Evolutionary conservation across 2,888 invertebrate species (phyloP).

Genomic region (Ernsta delagoae): DNA sequence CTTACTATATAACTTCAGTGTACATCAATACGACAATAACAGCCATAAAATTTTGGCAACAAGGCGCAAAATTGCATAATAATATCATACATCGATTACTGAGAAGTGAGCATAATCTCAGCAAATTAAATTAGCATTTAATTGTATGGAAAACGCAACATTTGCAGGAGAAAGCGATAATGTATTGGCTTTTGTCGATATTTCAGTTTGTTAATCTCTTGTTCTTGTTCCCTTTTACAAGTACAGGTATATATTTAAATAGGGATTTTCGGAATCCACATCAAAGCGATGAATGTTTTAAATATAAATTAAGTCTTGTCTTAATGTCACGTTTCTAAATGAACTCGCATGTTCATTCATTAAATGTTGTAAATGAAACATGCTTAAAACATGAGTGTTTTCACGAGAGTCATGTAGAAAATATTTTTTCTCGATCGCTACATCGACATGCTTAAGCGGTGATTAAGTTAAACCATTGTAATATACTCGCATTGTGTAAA

Average conservation of each 20-base stretch:
- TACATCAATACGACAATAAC: not conserved
- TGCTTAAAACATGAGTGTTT: not conserved
- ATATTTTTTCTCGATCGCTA: not conserved
- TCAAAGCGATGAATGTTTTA: conserved; percentile 16
- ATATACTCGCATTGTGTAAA: no score
- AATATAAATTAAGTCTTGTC: conserved; percentile 10
- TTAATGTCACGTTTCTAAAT: conserved; percentile 31
- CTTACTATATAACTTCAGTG: not conserved
- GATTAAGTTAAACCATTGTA: not conserved
- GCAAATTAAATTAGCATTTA: conserved; percentile 58
- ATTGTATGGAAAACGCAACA: conserved; percentile 62
- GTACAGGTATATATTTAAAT: no score
- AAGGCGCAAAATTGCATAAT: conserved; percentile 15
- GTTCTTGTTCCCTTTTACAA: not conserved
- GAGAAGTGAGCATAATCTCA: conserved; percentile 23
- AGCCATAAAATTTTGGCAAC: not conserved
- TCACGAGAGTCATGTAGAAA: not conserved
- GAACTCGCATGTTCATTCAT: conserved; percentile 22
- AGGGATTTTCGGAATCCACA: conserved; percentile 4
- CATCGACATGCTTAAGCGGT: not conserved
- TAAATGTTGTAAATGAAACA: conserved; percentile 14
- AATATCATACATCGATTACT: conserved; percentile 22
- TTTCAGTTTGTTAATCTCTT: no score
- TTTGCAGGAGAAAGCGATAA: conserved; percentile 59
- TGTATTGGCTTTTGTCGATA: conserved; percentile 30